phyloP scores from a whole-genome alignment of 2,113 vertebrate species.

The Gasterosteus nipponicus region DNA sequence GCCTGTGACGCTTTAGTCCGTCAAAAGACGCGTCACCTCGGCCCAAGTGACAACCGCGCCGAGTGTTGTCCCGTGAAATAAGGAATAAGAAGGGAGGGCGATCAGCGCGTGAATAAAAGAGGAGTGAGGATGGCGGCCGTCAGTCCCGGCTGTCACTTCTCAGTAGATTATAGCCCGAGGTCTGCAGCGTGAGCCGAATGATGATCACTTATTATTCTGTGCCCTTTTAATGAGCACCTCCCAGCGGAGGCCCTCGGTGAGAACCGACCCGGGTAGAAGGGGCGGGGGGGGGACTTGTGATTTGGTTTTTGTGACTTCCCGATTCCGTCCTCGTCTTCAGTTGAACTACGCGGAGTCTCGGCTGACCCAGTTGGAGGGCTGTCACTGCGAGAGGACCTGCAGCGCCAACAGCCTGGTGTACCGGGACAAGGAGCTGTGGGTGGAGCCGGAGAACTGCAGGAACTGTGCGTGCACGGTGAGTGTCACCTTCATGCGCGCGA shows the following conservation, averaged over 20 bases:
- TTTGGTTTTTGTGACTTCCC: not conserved
- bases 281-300: conserved; percentile 26
- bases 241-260: conserved; percentile 40
- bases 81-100: conserved; percentile 15
- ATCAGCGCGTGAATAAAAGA: conserved; percentile 42
- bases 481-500: not conserved
- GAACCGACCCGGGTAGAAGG: not conserved
- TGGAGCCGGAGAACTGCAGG: conserved; percentile 92
- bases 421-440: conserved; percentile 93
- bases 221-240: conserved; percentile 49
- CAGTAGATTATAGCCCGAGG: conserved; percentile 53
- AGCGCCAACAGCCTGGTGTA: conserved; percentile 88
- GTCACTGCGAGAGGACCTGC: conserved; percentile 96
- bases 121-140: conserved; percentile 11
- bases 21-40: conserved; percentile 16
- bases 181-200: conserved; percentile 62
- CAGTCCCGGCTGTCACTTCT: conserved; percentile 46
- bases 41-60: conserved; percentile 2
- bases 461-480: conserved; percentile 94
- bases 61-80: conserved; percentile 27
- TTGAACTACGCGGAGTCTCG: conserved; percentile 96
- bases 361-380: conserved; percentile 93
- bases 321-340: conserved; percentile 75
- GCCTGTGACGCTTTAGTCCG: conserved; percentile 22
- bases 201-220: conserved; percentile 37